phyloP scores from a whole-genome alignment of 2,113 vertebrate species.

The Dicerorhinus sumatrensis region DNA sequence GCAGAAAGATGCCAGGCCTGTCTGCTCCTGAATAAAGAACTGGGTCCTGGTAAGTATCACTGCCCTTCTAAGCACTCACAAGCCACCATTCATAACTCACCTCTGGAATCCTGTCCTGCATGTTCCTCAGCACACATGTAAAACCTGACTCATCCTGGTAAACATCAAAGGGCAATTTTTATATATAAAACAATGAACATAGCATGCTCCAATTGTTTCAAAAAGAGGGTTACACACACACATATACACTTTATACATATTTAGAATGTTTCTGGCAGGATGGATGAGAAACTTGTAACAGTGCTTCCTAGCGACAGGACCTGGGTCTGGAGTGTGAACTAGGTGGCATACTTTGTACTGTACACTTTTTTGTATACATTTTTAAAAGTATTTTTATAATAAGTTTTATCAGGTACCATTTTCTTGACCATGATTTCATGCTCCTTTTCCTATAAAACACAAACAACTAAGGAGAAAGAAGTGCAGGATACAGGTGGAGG shows the following conservation, averaged over 20 bases:
- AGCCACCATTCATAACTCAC: background rate
- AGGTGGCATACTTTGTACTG: background rate
- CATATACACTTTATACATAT: background rate
- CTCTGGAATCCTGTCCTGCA: background rate
- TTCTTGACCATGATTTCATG: background rate
- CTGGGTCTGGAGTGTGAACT: background rate
- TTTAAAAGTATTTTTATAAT: background rate
- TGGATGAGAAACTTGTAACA: background rate
- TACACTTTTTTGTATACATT: background rate
- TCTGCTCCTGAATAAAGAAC: background rate
- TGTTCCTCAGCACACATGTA: background rate
- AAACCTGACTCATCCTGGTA: background rate
- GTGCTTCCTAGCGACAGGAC: background rate
- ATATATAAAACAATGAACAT: background rate
- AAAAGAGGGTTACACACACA: background rate
- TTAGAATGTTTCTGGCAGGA: background rate
- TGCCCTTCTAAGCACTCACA: background rate
- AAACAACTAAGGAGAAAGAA: background rate
- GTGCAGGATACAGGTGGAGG: background rate
- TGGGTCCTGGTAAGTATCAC: background rate
- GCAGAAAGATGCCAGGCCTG: background rate
- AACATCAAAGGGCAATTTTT: background rate
- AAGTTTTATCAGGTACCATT: background rate
- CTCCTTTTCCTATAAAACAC: background rate
- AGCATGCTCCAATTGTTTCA: background rate